Conservation (phyloP, 2,888 invertebrate species). For the Machimus rusticus region DNA sequence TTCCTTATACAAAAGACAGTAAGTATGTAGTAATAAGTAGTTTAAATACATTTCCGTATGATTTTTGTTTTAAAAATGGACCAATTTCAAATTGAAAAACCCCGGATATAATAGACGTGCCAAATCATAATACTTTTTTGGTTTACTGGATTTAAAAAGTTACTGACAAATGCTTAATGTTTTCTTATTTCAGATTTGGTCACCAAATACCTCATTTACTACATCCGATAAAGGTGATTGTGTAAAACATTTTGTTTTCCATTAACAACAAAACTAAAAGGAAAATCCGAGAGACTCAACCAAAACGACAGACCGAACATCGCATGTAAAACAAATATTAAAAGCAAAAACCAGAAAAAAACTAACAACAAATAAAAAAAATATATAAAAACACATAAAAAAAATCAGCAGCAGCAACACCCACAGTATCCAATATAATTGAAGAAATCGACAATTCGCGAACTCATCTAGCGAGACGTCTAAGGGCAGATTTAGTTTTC, state of each 20-base stretch:
- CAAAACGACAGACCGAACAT: conserved; percentile 22
- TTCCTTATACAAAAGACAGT: too few species aligned
- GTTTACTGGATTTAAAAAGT: background rate
- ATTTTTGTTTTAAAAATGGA: too few species aligned
- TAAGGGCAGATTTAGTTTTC: conserved; percentile 2
- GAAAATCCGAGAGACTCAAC: conserved; percentile 35
- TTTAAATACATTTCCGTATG: too few species aligned
- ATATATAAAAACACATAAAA: background rate
- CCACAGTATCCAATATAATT: background rate
- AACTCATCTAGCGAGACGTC: conserved; percentile 27
- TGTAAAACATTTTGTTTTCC: conserved; percentile 47
- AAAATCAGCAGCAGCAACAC: background rate
- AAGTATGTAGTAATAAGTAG: too few species aligned
- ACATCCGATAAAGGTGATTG: conserved; percentile 53
- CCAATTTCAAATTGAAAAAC: too few species aligned
- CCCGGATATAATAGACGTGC: too few species aligned
- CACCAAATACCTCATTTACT: conserved; percentile 55
- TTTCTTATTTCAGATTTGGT: conserved; percentile 50
- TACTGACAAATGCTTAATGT: background rate
- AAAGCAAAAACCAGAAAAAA: background rate
- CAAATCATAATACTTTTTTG: background rate
- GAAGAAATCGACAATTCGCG: background rate
- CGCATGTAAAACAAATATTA: background rate
- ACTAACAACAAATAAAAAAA: background rate
- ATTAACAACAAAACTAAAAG: conserved; percentile 13